These are phyloP conservation scores for Trigoniulus corallinus DNA, from an alignment of 1,140 invertebrate genomes.

Conservation along the genomic window DNA sequence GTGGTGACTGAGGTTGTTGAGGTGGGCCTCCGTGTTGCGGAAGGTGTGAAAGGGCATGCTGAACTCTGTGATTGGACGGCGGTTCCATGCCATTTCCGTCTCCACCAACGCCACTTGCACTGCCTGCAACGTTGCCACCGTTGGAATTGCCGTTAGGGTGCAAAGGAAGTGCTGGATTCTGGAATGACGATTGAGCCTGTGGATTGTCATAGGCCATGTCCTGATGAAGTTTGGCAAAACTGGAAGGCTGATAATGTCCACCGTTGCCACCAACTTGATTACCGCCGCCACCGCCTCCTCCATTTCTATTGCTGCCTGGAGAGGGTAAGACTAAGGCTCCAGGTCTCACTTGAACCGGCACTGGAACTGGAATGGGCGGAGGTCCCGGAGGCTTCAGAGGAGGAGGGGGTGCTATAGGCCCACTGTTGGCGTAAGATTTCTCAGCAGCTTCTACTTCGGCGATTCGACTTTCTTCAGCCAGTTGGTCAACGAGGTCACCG, in stretches of 20 bases:
- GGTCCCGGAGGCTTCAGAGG: too few species aligned
- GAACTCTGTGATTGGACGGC: too few species aligned
- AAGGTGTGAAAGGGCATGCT: neutral
- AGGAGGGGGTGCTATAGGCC: neutral
- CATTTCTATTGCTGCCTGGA: neutral
- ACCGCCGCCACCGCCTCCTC: neutral
- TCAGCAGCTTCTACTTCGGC: neutral
- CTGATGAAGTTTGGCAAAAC: neutral
- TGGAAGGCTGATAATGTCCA: constrained; percentile 11
- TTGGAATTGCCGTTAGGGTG: too few species aligned
- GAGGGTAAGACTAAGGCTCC: constrained; percentile 17
- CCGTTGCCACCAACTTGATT: too few species aligned
- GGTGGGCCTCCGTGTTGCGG: neutral
- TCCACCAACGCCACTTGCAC: too few species aligned
- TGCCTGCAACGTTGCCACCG: too few species aligned
- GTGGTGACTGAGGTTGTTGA: constrained; percentile 2
- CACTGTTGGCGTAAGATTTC: constrained; percentile 4
- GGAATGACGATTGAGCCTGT: too few species aligned
- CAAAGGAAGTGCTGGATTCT: too few species aligned
- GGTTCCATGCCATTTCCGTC: too few species aligned
- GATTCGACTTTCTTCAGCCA: neutral
- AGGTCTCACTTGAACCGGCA: constrained; percentile 15
- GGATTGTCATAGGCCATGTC: neutral
- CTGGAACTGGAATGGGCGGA: constrained; percentile 17
- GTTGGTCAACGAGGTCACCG: neutral